Conservation (phyloP, 1,140 invertebrate genomes). For the Panagrolaimus sp. region DNA sequence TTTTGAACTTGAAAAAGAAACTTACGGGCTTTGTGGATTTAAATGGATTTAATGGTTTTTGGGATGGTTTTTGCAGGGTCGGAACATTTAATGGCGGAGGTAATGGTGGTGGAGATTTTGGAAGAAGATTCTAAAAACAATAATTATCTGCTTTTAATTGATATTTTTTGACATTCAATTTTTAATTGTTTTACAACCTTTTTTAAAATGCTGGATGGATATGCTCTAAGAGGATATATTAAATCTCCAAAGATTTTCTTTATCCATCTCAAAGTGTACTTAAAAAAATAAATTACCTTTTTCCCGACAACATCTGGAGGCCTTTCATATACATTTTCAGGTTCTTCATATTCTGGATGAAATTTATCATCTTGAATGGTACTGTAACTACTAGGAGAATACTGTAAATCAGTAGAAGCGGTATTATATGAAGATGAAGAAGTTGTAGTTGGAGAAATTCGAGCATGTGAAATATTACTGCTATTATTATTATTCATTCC, state of each 20-base stretch:
- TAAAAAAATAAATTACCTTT: background rate
- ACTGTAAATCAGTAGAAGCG: slow-evolving; percentile 3
- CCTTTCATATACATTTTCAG: slow-evolving; percentile 8
- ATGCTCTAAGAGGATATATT: too few species aligned
- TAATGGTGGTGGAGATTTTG: background rate
- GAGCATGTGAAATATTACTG: background rate
- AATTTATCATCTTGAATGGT: slow-evolving; percentile 7
- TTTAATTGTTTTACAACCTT: too few species aligned
- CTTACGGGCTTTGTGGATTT: too few species aligned
- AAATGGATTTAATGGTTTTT: background rate
- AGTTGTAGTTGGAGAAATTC: background rate
- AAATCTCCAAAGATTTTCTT: too few species aligned
- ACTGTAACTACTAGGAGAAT: slow-evolving; percentile 9
- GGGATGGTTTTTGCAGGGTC: background rate
- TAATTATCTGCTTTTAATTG: too few species aligned
- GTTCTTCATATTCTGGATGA: slow-evolving; percentile 14
- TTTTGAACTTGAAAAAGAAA: too few species aligned
- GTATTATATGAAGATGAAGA: slow-evolving; percentile 6
- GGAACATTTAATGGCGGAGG: background rate
- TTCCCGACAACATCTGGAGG: slow-evolving; percentile 6
- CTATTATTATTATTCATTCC: background rate
- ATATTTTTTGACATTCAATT: too few species aligned
- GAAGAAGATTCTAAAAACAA: background rate
- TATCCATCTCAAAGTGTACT: background rate
- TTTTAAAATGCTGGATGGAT: too few species aligned